Evolutionary conservation across 2,888 invertebrate genomes (phyloP).

Genomic region (Galerucella nymphaeae): DNA sequence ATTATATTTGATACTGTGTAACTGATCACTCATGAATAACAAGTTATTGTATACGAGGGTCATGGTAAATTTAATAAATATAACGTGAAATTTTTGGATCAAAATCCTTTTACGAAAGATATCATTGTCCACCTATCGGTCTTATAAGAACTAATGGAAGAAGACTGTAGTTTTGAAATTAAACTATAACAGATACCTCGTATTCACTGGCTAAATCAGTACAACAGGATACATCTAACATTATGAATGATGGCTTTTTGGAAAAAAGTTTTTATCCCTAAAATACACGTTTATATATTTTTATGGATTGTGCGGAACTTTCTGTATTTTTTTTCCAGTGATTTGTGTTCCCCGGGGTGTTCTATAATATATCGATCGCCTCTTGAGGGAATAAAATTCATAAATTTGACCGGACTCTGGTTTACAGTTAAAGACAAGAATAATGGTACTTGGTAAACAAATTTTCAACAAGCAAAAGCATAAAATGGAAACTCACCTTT

Average conservation of each 20-base stretch:
- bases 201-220: conserved; percentile 10
- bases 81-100: too few species aligned
- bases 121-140: too few species aligned
- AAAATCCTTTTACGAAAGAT: too few species aligned
- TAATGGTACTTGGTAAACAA: too few species aligned
- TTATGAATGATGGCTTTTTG: conserved; percentile 21
- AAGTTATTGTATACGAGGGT: not conserved
- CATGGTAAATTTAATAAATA: not conserved
- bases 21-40: conserved; percentile 24
- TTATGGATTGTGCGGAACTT: conserved; percentile 47
- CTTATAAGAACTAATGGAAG: too few species aligned
- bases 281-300: conserved; percentile 37
- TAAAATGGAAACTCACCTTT: conserved; percentile 70
- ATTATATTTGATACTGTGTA: conserved; percentile 34
- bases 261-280: conserved; percentile 30
- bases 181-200: too few species aligned
- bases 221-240: conserved; percentile 24
- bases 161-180: too few species aligned
- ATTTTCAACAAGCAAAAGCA: not conserved
- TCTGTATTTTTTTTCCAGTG: conserved; percentile 46
- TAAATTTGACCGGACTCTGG: conserved; percentile 40
- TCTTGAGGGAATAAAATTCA: conserved; percentile 45
- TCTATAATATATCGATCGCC: conserved; percentile 48
- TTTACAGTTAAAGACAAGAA: conserved; percentile 17
- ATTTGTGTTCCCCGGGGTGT: conserved; percentile 52